phyloP scores from a whole-genome alignment of 2,888 invertebrate species.

The Parapristionchus giblindavisi region DNA sequence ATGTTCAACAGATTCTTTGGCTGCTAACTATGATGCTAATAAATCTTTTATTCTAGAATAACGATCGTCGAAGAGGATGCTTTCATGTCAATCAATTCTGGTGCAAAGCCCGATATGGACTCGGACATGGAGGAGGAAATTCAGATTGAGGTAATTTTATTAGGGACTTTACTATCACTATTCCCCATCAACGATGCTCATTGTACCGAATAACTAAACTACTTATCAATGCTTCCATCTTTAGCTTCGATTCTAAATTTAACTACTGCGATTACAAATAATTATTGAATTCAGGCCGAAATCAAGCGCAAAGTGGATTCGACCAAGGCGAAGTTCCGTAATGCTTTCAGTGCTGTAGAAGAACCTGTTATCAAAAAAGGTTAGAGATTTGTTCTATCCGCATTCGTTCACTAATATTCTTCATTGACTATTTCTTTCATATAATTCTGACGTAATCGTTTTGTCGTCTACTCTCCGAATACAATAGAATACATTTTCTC shows the following conservation, averaged over 20 bases:
- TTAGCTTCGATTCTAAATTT: too few relatives aligned
- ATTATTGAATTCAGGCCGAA: not conserved
- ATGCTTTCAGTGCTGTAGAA: not conserved
- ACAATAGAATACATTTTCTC: too few relatives aligned
- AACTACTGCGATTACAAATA: too few relatives aligned
- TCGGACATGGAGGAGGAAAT: conserved; percentile 39
- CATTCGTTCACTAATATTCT: not conserved
- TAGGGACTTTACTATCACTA: not conserved
- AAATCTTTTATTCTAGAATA: conserved; percentile 16
- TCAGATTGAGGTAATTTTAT: conserved; percentile 28
- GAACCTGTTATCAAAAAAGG: conserved; percentile 32
- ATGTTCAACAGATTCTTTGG: too few relatives aligned
- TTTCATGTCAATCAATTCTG: conserved; percentile 10
- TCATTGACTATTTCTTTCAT: not conserved
- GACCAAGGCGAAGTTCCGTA: conserved; percentile 31
- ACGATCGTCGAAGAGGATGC: conserved; percentile 37
- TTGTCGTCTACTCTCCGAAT: too few relatives aligned
- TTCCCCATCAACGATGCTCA: too few relatives aligned
- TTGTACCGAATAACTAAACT: not conserved
- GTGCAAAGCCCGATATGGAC: conserved; percentile 28
- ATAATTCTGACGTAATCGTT: too few relatives aligned
- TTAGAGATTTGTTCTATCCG: not conserved
- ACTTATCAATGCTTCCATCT: not conserved
- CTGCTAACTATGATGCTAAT: too few relatives aligned
- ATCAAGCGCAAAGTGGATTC: conserved; percentile 28